Evolutionary conservation across 2,888 invertebrate genomes (phyloP), one percentile per base, ranked within the genome.

Genomic region (Lithodes maja): DNA sequence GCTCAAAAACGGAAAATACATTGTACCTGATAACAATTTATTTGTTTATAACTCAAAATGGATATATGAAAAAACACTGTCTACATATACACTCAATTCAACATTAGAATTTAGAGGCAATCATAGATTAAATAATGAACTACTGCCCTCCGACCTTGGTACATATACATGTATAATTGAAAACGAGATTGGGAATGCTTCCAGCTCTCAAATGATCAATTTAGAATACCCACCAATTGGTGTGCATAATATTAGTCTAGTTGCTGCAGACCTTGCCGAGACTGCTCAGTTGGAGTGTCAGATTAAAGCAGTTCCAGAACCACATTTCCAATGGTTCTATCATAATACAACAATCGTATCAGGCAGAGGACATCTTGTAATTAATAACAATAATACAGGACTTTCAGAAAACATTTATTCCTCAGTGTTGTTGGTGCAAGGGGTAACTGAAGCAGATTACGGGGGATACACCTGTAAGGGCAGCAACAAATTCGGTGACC

Each of bases 171-270:
- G 98, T 93, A 95, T 96, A 80, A 98, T 98, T 93, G 96, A 97
- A 93, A 98, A 98, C 93, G 97, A 97, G 94, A 97, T 98, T 17
- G 97, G 97, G 93, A 96, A 96, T 93, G 96, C 97, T 81, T 97
- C 97, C 93, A 97, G 97, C 12, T 96, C 96, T 92, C 98, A 98
- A 97, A 97, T 97, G 94, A 95, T 98, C 87, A 95, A 97, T 93
- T 97, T 98, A 93, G 97, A 98, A 95, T 98, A 98, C 94, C 96
- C 97, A 93, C 98, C 98, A 1, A 97, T 98, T 92, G 96, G 97
- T 54, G 95, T 98, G 69, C 96, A 97, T 93, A 96, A 97, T 93
- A 84, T 83, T 81, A 92, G 91, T 78, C 92, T 90, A 94, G 98
- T 98, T 0, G 98, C 98, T 0, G 97, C 96, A 93, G 97, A 98